Evolutionary conservation across 2,797 vertebrate species (phyloP).

Genomic region (Manis pentadactyla): DNA sequence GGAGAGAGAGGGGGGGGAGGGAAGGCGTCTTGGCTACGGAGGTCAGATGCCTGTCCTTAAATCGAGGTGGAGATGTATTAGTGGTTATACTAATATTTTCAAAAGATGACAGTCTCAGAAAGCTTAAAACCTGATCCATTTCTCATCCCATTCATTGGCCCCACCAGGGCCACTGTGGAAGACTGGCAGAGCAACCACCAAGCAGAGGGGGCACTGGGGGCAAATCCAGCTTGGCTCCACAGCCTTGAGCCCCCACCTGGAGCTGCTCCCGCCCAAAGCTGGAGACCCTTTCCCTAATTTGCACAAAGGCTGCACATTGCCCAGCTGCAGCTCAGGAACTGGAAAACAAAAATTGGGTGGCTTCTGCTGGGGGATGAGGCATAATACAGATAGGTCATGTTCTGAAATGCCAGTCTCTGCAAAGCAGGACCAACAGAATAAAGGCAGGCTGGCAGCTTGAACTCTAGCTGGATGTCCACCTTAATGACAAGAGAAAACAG

Average conservation of each 20-base stretch:
- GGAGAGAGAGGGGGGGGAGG: neutral
- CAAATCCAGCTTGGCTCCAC: neutral
- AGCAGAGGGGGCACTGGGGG: accelerated
- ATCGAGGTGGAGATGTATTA: neutral
- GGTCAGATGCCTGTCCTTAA: neutral
- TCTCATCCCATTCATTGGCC: neutral
- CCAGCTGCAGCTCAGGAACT: neutral
- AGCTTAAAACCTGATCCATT: neutral
- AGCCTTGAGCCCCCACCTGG: neutral
- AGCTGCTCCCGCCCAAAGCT: neutral
- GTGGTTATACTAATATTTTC: neutral
- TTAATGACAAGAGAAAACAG: neutral
- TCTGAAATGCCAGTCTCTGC: neutral
- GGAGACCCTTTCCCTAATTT: neutral
- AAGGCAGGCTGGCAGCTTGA: neutral
- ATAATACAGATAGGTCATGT: neutral
- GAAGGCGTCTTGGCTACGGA: neutral
- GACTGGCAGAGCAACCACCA: neutral
- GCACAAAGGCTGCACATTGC: neutral
- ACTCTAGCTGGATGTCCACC: neutral
- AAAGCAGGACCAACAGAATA: neutral
- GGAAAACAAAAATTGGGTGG: neutral
- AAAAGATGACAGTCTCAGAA: neutral
- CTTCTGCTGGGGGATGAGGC: neutral
- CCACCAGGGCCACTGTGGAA: neutral